A percentile compares a stretch with the other conserved stretches of the same genome.
These are phyloP conservation scores for Danionella dracula DNA, from an alignment of 2,797 vertebrate genomes.

Conservation along the genomic window DNA sequence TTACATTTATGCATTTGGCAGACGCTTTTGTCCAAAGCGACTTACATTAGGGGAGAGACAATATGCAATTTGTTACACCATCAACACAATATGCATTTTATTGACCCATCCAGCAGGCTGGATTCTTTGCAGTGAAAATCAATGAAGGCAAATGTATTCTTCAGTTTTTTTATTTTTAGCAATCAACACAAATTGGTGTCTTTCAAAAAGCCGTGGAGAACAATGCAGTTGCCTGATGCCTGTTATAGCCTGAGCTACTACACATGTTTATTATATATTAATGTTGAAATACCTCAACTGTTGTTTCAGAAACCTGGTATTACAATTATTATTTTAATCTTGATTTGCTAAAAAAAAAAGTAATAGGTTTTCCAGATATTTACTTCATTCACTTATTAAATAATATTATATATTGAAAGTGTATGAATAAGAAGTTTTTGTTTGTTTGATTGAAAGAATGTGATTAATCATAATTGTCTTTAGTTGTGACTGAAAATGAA, in stretches of 20 bases:
- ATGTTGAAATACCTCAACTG: conserved; percentile 5
- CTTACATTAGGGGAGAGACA: no score
- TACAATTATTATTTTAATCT: background rate
- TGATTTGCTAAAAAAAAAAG: background rate
- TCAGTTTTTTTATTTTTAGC: background rate
- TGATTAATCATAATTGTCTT: background rate
- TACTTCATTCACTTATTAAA: background rate
- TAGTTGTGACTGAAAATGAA: no score
- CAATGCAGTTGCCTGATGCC: background rate
- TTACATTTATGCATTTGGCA: no score
- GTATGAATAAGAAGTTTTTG: background rate
- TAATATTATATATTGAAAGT: background rate
- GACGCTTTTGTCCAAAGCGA: no score
- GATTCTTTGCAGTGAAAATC: conserved; percentile 33
- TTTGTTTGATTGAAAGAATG: background rate
- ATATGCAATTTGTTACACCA: no score
- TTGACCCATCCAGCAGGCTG: conserved; percentile 66
- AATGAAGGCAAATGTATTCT: background rate
- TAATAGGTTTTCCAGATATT: background rate
- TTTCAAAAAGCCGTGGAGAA: background rate
- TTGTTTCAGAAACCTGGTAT: background rate
- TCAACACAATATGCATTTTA: background rate
- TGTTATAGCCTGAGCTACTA: background rate
- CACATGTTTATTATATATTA: background rate
- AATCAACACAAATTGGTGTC: background rate